A percentile compares a stretch with the other conserved stretches of the same genome.
Conservation (phyloP, 1,140 invertebrate genomes). For the Neuroterus valhalla region DNA sequence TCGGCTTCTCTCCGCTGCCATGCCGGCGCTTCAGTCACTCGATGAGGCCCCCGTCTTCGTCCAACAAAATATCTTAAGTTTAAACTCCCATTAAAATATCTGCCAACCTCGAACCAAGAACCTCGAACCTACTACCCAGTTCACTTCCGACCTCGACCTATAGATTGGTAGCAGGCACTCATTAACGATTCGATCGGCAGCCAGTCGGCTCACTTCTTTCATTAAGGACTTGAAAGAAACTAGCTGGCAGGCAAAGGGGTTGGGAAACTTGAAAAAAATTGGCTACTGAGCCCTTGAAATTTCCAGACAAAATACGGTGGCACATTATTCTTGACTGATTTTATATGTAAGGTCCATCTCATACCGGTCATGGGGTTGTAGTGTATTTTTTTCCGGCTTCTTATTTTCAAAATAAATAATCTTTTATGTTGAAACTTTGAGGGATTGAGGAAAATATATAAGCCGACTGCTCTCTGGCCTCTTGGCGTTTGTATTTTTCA, state of each 20-base stretch:
- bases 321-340: too few species aligned
- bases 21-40: slow-evolving; percentile 17
- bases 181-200: slow-evolving; percentile 31
- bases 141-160: slow-evolving; percentile 1
- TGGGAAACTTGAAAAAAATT: neutral
- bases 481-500: too few species aligned
- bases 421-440: too few species aligned
- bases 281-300: neutral
- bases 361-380: too few species aligned
- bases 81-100: slow-evolving; percentile 73
- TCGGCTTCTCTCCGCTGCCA: slow-evolving; percentile 41
- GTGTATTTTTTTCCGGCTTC: too few species aligned
- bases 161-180: slow-evolving; percentile 11
- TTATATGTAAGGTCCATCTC: too few species aligned
- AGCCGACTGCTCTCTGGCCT: too few species aligned
- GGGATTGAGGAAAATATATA: too few species aligned
- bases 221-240: neutral
- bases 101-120: slow-evolving; percentile 40
- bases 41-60: slow-evolving; percentile 22
- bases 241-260: neutral
- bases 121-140: slow-evolving; percentile 41
- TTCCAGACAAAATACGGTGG: too few species aligned
- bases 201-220: neutral
- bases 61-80: slow-evolving; percentile 69
- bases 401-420: too few species aligned